A percentile compares a stretch with the other conserved stretches of the same genome.
Conservation (phyloP, 2,113 vertebrate genomes). For the Phalacrocorax brasilianus region DNA sequence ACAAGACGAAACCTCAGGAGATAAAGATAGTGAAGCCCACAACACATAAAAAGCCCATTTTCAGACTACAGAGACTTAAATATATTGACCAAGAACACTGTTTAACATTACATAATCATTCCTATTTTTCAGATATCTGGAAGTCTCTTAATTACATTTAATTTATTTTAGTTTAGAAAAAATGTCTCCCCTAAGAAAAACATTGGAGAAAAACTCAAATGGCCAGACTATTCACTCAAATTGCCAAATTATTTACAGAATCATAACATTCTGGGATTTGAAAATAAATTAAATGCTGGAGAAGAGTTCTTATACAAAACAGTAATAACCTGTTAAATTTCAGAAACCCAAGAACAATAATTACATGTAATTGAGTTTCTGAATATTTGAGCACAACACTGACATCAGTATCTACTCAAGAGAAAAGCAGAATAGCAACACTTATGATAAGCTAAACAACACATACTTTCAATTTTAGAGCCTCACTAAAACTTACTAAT, state of each 20-base stretch:
- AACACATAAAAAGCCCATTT: not conserved
- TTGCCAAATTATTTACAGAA: not conserved
- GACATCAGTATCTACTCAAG: not conserved
- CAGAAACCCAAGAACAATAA: not conserved
- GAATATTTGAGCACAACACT: not conserved
- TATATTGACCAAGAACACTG: not conserved
- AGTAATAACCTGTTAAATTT: not conserved
- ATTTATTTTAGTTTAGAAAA: not conserved
- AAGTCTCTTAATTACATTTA: not conserved
- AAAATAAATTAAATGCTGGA: not conserved
- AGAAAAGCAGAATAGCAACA: not conserved
- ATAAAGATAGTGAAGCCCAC: not conserved
- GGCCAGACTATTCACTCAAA: not conserved
- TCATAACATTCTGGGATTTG: too few species aligned
- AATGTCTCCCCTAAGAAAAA: not conserved
- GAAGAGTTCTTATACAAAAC: not conserved
- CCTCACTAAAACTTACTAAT: not conserved
- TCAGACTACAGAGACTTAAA: not conserved
- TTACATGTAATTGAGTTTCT: not conserved
- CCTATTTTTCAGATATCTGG: not conserved
- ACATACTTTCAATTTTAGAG: not conserved
- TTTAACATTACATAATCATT: not conserved
- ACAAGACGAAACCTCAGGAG: not conserved
- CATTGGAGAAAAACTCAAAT: not conserved
- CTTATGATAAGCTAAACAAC: not conserved